These are phyloP conservation scores for Psephotus haematonotus DNA, from an alignment of 2,113 vertebrate genomes.

Conservation along the genomic window DNA sequence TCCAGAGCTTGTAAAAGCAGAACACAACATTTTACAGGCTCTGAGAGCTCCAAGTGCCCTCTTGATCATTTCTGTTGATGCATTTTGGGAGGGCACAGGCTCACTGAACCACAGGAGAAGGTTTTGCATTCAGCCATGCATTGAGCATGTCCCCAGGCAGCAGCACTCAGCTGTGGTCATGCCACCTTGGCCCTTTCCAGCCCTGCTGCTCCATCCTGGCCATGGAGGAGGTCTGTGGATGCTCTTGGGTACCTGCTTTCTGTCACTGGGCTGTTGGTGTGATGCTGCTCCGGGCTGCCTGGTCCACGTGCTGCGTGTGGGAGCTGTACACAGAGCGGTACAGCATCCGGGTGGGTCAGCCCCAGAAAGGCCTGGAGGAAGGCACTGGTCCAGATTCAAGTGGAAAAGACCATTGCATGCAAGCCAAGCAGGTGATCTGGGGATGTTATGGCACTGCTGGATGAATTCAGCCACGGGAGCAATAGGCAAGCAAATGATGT, in stretches of 20 bases:
- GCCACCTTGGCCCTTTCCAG: not conserved
- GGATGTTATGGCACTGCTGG: not conserved
- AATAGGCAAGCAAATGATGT: not conserved
- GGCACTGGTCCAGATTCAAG: not conserved
- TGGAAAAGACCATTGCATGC: not conserved
- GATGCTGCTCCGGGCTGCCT: not conserved
- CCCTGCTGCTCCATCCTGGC: fast-evolving
- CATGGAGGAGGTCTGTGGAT: not conserved
- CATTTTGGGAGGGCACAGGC: not conserved
- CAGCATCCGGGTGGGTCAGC: not conserved
- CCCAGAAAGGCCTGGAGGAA: not conserved
- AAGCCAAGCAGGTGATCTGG: not conserved
- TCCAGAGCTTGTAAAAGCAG: not conserved
- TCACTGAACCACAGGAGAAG: not conserved
- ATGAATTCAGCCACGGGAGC: not conserved
- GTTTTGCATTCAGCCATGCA: not conserved
- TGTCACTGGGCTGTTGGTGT: not conserved
- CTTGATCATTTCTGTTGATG: not conserved
- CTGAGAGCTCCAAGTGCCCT: not conserved
- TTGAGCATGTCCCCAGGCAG: fast-evolving
- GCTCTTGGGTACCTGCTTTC: not conserved
- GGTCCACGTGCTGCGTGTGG: not conserved
- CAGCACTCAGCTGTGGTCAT: not conserved
- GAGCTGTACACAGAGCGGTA: fast-evolving
- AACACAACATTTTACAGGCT: not conserved